These are phyloP conservation scores for Passer domesticus DNA, from an alignment of 2,113 vertebrate species.

Conservation along the genomic window DNA sequence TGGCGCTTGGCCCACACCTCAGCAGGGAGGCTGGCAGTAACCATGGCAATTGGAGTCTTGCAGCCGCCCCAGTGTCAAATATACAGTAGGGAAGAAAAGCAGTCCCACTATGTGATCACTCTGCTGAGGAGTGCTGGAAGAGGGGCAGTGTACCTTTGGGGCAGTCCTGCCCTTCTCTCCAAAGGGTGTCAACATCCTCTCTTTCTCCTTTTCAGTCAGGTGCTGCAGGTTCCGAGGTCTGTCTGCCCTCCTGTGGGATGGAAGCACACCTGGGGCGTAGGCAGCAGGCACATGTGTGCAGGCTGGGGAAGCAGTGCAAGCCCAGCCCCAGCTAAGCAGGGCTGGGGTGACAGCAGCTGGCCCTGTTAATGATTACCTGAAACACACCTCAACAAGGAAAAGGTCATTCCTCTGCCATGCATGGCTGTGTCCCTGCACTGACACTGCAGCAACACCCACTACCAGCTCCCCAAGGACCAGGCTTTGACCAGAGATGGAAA, in stretches of 20 bases:
- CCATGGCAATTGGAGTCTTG: not conserved
- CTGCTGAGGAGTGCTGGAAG: not conserved
- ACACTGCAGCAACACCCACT: fast-evolving
- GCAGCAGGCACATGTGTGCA: fast-evolving
- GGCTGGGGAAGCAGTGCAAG: not conserved
- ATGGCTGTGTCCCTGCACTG: not conserved
- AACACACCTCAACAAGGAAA: not conserved
- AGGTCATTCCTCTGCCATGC: fast-evolving
- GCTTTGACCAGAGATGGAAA: not conserved
- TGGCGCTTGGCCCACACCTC: not conserved
- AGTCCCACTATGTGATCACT: not conserved
- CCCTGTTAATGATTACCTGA: not conserved
- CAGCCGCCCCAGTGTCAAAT: not conserved
- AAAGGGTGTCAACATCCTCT: not conserved
- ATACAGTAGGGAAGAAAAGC: not conserved
- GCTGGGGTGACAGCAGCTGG: not conserved
- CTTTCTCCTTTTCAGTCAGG: not conserved
- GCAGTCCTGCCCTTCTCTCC: not conserved
- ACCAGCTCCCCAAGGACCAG: not conserved
- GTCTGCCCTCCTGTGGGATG: not conserved
- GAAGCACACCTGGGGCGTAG: not conserved
- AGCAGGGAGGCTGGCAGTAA: not conserved
- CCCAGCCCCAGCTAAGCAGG: not conserved
- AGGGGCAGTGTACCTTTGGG: not conserved
- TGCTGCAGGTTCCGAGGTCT: fast-evolving